A percentile compares a stretch with the other conserved stretches of the same genome.
Evolutionary conservation across 2,113 vertebrate genomes (phyloP).

Genomic region (Astur gentilis): DNA sequence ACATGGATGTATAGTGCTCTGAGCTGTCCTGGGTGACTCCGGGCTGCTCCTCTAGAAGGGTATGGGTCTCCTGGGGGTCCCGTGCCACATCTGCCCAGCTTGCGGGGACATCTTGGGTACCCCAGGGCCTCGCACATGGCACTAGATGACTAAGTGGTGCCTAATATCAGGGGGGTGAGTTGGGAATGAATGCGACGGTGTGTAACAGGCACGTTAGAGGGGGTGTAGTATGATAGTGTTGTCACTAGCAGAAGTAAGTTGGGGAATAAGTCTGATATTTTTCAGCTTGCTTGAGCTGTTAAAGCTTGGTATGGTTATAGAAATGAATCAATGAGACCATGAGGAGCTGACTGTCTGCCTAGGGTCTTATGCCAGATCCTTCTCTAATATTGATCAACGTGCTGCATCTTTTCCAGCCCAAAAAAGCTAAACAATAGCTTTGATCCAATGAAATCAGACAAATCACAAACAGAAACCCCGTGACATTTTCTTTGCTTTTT

Average conservation of each 20-base stretch:
- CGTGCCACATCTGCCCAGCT: background rate
- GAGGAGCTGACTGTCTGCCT: background rate
- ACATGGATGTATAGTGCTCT: background rate
- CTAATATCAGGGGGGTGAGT: background rate
- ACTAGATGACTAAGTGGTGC: background rate
- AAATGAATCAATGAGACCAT: background rate
- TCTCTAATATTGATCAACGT: background rate
- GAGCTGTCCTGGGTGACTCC: background rate
- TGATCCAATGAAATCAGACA: background rate
- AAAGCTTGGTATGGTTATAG: background rate
- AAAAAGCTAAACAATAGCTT: background rate
- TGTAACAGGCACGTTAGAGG: background rate
- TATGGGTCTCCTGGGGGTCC: background rate
- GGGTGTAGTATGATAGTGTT: accelerated
- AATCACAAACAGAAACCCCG: background rate
- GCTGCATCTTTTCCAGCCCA: background rate
- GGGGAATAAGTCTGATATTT: background rate
- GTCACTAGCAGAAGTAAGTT: background rate
- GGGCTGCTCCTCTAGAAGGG: background rate
- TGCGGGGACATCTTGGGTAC: background rate
- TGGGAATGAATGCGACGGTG: background rate
- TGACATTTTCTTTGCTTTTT: background rate
- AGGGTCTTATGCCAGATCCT: background rate
- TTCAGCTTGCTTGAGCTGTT: background rate
- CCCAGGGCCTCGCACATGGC: background rate